Base-by-base conservation (phyloP, 2,888 invertebrate species). In the Campoletis raptor region DNA sequence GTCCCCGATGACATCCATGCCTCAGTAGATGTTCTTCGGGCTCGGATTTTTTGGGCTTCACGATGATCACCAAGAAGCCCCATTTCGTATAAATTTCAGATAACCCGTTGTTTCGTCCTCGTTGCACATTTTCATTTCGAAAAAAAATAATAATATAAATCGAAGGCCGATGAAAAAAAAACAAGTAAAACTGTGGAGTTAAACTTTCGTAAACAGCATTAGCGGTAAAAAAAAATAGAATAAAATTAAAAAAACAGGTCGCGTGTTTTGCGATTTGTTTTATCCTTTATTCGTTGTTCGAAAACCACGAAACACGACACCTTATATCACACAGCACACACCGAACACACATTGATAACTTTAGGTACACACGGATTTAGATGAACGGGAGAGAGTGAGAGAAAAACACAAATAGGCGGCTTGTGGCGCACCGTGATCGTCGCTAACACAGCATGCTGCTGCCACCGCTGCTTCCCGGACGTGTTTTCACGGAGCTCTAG, bases 1-100 rank as follows among this genome's bases (percentile, higher is more conserved):
- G 91, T 94, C 93, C 90, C 92, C 93, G 92, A 94, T 94, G 92
- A 93, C 94, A 90, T 94, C 94, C 94, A 94, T 94, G 91, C 93
- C 93, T 92, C 91, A 90, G 90, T 89, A 89, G 90, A 91, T 92
- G 90, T 90, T 88, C 92, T 91, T 90, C 48, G 57, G 90, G 91
- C 91, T 89, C 86, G 90, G 83, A 72, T 73, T 90, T 91, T 91
- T 90, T 90, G 92, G 92, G 91, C 91, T 91, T 93, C 92, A 93
- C 88, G 91, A 79, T 52, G 15, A 79, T 52, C 37, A 54, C 64
- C 64, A 69, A 81, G 91, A 91, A 78, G 92, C 92, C 93, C 92
- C 93, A 93, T 93, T 91, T 93, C 92, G 91, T 91, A 88, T 89
- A 36, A 77, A 79, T 82, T 86, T 88, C 89, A 83, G 89, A 89